phyloP scores from a whole-genome alignment of 1,140 invertebrate genomes.

The Thalassaphorura encarpata region DNA sequence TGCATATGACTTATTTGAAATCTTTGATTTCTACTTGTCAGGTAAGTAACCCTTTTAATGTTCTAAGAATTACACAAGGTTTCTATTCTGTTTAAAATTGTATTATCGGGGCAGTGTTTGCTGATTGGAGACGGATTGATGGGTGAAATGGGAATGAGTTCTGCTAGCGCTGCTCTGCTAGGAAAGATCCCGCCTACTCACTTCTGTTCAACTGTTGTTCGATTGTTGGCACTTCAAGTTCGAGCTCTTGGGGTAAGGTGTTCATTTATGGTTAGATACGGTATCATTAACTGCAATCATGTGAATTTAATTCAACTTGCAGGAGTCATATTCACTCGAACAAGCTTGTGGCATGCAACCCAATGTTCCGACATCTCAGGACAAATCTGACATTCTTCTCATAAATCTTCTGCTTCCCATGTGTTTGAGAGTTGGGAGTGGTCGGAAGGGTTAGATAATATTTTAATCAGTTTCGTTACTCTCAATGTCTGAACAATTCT shows the following conservation, averaged over 20 bases:
- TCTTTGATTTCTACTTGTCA: constrained; percentile 73
- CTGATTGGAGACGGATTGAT: constrained; percentile 61
- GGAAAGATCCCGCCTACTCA: constrained; percentile 78
- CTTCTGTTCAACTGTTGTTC: constrained; percentile 92
- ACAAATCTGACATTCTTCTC: constrained; percentile 87
- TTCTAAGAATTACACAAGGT: not conserved
- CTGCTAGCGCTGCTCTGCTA: constrained; percentile 65
- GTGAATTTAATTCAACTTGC: constrained; percentile 32
- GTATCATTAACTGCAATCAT: not conserved
- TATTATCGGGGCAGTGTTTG: constrained; percentile 49
- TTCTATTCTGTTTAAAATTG: constrained; percentile 27
- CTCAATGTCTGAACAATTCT: not conserved
- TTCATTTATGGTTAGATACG: not conserved
- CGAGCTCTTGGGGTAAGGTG: constrained; percentile 66
- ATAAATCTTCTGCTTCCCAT: constrained; percentile 93
- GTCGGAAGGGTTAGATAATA: constrained; percentile 50
- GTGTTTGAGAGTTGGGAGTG: constrained; percentile 84
- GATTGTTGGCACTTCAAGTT: constrained; percentile 87
- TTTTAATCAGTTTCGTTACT: not conserved
- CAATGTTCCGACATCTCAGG: constrained; percentile 67
- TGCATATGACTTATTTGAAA: constrained; percentile 93
- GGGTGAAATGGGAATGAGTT: constrained; percentile 49
- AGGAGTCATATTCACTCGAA: constrained; percentile 86
- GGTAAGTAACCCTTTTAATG: constrained; percentile 39
- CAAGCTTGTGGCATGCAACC: constrained; percentile 82